These are phyloP conservation scores for Agrochola lychnidis DNA, from an alignment of 2,888 invertebrate genomes.

Conservation along the genomic window DNA sequence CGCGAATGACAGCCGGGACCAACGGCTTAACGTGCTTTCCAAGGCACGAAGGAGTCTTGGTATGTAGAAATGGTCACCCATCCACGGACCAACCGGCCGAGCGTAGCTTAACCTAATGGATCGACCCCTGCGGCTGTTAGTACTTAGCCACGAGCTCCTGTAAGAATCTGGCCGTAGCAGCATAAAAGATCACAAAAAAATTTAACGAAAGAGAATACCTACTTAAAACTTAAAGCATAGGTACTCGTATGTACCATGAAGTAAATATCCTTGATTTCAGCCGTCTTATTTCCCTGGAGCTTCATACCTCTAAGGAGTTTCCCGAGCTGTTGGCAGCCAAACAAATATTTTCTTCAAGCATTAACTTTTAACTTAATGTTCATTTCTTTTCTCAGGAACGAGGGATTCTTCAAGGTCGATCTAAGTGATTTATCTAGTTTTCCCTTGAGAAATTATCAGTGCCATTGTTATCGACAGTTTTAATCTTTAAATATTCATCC, in stretches of 20 bases:
- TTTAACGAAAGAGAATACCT: no score
- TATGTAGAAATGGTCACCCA: no score
- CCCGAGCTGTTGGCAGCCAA: constrained; percentile 9
- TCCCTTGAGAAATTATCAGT: constrained; percentile 18
- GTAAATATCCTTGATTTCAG: background rate
- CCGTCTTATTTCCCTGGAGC: constrained; percentile 40
- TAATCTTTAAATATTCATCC: background rate
- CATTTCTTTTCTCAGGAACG: constrained; percentile 7
- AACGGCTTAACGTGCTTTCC: no score
- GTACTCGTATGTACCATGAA: background rate
- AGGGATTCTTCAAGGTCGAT: constrained; percentile 12
- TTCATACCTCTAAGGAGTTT: background rate
- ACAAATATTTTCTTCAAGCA: constrained; percentile 33
- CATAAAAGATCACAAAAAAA: no score
- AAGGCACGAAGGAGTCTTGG: no score
- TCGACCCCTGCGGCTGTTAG: no score
- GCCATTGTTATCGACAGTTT: background rate
- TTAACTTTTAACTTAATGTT: constrained; percentile 20
- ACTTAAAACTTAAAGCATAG: background rate
- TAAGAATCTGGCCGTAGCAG: no score
- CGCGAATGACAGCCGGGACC: no score
- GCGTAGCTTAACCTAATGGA: no score
- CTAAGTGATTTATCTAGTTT: constrained; percentile 24
- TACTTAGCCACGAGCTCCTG: no score
- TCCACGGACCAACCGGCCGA: no score